phyloP scores from a whole-genome alignment of 1,140 invertebrate genomes.

The Phocides pigmalion region DNA sequence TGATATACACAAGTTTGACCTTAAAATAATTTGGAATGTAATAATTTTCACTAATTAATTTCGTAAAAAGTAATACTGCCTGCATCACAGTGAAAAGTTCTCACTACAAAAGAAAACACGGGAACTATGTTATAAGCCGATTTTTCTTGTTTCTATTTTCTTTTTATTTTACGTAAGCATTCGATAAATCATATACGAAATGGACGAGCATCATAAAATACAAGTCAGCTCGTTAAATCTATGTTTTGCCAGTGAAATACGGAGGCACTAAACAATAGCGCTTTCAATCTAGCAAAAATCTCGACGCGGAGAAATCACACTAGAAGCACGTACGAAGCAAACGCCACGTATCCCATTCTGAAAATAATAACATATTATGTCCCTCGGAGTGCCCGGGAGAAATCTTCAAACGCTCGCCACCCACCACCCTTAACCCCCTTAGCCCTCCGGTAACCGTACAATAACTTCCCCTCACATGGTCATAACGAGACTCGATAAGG shows the following conservation, averaged over 20 bases:
- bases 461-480: conserved; percentile 80
- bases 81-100: too few relatives aligned
- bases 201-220: not conserved
- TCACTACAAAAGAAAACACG: too few relatives aligned
- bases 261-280: conserved; percentile 5
- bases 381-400: conserved; percentile 62
- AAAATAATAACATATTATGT: conserved; percentile 54
- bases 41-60: too few relatives aligned
- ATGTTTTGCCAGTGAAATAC: conserved; percentile 6
- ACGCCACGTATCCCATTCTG: conserved; percentile 32
- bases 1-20: too few relatives aligned
- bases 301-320: conserved; percentile 24
- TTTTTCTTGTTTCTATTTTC: too few relatives aligned
- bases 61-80: too few relatives aligned
- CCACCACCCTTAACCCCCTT: conserved; percentile 43
- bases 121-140: too few relatives aligned
- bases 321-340: conserved; percentile 35
- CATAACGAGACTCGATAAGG: conserved; percentile 80
- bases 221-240: not conserved
- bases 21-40: too few relatives aligned
- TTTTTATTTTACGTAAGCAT: too few relatives aligned
- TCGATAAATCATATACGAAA: too few relatives aligned
- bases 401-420: conserved; percentile 52
- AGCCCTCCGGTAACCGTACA: conserved; percentile 52
- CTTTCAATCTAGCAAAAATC: conserved; percentile 24